Percentiles rank a stretch among this genome's conserved stretches.
phyloP scores from a whole-genome alignment of 2,888 invertebrate genomes.

The Eucera pruinosa region DNA sequence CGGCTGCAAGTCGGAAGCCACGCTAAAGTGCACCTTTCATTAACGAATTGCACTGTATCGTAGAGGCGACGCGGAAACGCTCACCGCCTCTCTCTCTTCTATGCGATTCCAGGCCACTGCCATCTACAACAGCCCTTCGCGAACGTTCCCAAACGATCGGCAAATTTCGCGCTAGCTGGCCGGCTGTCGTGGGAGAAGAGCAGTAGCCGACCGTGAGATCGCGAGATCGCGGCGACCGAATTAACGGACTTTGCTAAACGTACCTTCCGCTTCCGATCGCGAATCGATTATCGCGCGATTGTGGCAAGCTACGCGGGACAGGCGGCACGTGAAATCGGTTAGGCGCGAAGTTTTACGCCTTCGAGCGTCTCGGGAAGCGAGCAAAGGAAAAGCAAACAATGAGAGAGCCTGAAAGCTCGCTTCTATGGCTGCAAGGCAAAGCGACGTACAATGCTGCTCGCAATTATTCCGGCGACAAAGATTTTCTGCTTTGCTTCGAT shows the following conservation, averaged over 20 bases:
- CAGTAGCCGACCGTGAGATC: neutral
- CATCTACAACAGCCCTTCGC: no score
- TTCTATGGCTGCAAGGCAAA: no score
- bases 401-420: no score
- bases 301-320: no score
- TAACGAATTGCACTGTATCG: constrained; percentile 31
- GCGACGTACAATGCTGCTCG: no score
- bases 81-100: neutral
- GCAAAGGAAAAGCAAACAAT: no score
- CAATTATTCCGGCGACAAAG: no score
- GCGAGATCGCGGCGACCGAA: constrained; percentile 7
- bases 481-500: no score
- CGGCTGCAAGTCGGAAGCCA: neutral
- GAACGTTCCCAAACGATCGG: no score
- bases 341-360: no score
- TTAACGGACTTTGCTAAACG: constrained; percentile 32
- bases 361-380: no score
- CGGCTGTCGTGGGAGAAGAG: neutral
- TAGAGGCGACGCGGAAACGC: neutral
- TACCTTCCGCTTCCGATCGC: constrained; percentile 24
- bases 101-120: neutral
- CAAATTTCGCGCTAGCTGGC: neutral
- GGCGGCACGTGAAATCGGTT: no score
- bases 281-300: neutral
- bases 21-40: constrained; percentile 30